phyloP scores from a whole-genome alignment of 2,888 invertebrate species.

The Poecilobothrus nobilitatus region DNA sequence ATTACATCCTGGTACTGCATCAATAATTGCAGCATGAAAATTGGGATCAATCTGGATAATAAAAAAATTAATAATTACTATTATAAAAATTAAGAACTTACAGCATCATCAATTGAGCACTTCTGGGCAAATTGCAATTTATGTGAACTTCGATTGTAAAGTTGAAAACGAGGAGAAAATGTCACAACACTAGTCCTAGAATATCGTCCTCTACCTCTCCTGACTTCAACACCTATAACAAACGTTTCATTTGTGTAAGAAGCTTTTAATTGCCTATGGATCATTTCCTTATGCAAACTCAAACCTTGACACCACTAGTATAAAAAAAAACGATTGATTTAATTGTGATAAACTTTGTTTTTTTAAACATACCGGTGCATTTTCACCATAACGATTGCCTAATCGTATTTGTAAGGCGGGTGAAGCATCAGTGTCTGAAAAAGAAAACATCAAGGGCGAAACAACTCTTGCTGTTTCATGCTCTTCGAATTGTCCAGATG shows the following conservation, averaged over 20 bases:
- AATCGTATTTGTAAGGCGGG: conserved; percentile 69
- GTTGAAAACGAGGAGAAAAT: conserved; percentile 83
- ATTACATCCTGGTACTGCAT: conserved; percentile 77
- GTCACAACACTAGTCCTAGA: conserved; percentile 85
- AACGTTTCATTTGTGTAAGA: conserved; percentile 44
- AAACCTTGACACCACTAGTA: conserved; percentile 78
- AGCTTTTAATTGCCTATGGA: conserved; percentile 53
- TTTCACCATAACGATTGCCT: conserved; percentile 54
- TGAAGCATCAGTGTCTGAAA: conserved; percentile 79
- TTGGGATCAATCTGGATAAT: conserved; percentile 54
- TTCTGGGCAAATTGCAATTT: conserved; percentile 83
- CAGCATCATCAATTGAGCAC: conserved; percentile 66
- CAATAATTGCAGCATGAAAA: conserved; percentile 61
- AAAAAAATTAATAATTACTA: conserved; percentile 14
- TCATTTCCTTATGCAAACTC: conserved; percentile 70
- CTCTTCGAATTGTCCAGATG: conserved; percentile 87
- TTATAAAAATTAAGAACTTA: conserved; percentile 39
- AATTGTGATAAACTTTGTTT: conserved; percentile 34
- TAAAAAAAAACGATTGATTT: conserved; percentile 11
- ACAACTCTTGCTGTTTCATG: conserved; percentile 91
- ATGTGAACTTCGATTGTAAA: conserved; percentile 77
- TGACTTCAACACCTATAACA: conserved; percentile 79
- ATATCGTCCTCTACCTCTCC: conserved; percentile 81
- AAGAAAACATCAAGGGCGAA: conserved; percentile 86
- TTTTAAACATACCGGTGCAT: conserved; percentile 45